Base-by-base conservation (phyloP, 2,888 invertebrate species). In the Apotomis turbidana region DNA sequence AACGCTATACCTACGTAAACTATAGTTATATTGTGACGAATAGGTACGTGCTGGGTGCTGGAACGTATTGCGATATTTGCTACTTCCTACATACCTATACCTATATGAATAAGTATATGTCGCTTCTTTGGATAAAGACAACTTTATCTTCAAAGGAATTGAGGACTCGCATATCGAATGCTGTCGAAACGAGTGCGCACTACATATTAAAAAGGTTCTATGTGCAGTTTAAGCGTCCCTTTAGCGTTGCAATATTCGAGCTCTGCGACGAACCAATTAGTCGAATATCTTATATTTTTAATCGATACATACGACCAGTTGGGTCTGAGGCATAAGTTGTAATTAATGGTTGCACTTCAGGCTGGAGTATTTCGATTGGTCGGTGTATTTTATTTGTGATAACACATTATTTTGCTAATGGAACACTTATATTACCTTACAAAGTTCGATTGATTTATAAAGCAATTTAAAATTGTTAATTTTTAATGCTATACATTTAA, bases 301-400 rank as follows among this genome's bases (percentile, higher is more conserved):
- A 49, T 36, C 1, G 36, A 5, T n/a, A 60, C 51, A 49, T 62
- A 62, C 9, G 51, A 49, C 61, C 49, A 27, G 1, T 59, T 5
- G 49, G 12, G 12, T 49, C 61, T 49, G 36, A 46, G 46, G 12
- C 12, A 27, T 36, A 81, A 73, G 62, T 74, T 66, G 77, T 81
- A 84, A 84, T 86, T 86, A 85, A 84, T 82, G 83, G 82, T 83
- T 87, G 86, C 84, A 87, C 82, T 84, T 80, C 80, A 82, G 12
- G 10, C 4, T n/a, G 51, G 38, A 13, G 52, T 52, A 63, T 63
- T 63, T 51, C 27, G n/a, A 41, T 63, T 36, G 41, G 41, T 64
- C 62, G 70, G 15, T 44, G 54, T 54, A 41, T 4, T 54, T 54
- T 62, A 54, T 54, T 64, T 64, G 41, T 41, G 54, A 64, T 54